These are phyloP conservation scores for Liparis tanakae DNA, from an alignment of 2,797 vertebrate genomes.

Conservation along the genomic window DNA sequence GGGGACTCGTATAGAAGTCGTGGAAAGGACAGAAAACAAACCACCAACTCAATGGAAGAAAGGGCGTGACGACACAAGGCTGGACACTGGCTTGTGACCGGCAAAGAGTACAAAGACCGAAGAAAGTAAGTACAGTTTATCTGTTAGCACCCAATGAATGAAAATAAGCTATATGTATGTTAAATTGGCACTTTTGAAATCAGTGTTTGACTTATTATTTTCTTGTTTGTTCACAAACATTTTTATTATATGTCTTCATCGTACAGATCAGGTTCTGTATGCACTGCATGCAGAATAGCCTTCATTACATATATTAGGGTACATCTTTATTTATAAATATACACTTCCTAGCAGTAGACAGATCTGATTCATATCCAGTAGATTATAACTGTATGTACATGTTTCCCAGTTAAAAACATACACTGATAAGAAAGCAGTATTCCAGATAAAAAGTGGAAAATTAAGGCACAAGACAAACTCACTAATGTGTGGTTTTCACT, in stretches of 20 bases:
- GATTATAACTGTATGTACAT: constrained; percentile 9
- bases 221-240: no score
- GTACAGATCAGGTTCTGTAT: constrained; percentile 22
- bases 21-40: no score
- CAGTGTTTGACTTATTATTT: no score
- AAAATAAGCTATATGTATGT: no score
- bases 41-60: no score
- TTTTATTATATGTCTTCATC: constrained; percentile 39
- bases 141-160: no score
- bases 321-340: constrained; percentile 11
- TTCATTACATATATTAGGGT: neutral
- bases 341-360: constrained; percentile 6
- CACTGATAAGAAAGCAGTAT: constrained; percentile 3
- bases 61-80: no score
- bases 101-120: no score
- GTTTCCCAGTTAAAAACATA: constrained; percentile 34
- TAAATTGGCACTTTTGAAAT: no score
- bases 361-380: constrained; percentile 16
- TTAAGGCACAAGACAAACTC: neutral
- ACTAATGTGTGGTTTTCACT: neutral
- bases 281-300: constrained; percentile 26
- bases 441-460: neutral
- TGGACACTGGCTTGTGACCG: no score
- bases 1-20: no score
- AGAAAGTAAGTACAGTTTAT: no score